Evolutionary conservation across 2,888 invertebrate genomes (phyloP), one percentile per base, ranked within the genome.

Genomic region (Archips crataeganus): DNA sequence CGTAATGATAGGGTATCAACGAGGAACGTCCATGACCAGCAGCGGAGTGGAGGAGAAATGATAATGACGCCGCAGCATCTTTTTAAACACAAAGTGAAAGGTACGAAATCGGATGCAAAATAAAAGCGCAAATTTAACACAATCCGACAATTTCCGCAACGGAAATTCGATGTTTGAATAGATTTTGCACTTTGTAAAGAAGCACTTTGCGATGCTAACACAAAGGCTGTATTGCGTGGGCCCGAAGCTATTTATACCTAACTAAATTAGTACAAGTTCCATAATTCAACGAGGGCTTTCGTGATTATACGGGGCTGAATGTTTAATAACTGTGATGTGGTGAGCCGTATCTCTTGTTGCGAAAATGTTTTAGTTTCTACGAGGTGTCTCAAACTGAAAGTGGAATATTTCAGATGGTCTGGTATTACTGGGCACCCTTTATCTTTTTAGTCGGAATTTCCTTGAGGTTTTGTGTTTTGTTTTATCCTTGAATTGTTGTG

Each of bases 211-310:
- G 57, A 57, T 62, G 51, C 42, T 1, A 54, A 69, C 32, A 70
- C 54, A 70, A 70, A 54, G 69, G 34, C 49, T 15, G 47, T 49
- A 63, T 47, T 63, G 60, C 47, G 47, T 36, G 32, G 32, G 63
- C 63, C 47, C 45, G 45, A 45, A 62, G 60, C 69, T 61, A 4
- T 69, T 51, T 62, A 69, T 49, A 61, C 60, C 49, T 49, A 62
- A 70, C 69, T 70, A 70, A 70, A 62, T 70, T 62, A 70, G 42
- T 70, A 42, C 36, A 61, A 70, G n/a, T 62, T 61, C 39, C 32
- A 62, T 61, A 62, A 32, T 54, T 51, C 32, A 51, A 49, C 13
- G 47, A 63, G 63, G 63, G 47, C 47, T 45, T 47, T 49, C 65
- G 42, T 34, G 51, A 70, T 70, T 70, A 69, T 61, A 39, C 39